Percentiles rank a stretch among this genome's conserved stretches.
phyloP scores from a whole-genome alignment of 2,113 vertebrate species.

The Amblyopsis rosae region DNA sequence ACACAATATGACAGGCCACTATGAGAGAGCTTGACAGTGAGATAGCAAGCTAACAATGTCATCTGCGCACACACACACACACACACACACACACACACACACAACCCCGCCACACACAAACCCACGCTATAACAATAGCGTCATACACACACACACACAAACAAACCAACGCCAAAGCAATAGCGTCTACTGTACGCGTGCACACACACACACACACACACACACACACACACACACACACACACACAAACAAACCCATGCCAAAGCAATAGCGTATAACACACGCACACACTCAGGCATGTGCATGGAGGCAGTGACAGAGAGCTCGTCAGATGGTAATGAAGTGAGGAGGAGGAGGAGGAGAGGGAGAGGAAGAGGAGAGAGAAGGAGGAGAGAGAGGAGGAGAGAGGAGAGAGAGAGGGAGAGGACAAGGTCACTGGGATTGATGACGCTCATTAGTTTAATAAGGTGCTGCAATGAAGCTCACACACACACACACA shows the following conservation, averaged over 20 bases:
- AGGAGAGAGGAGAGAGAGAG: conserved; percentile 58
- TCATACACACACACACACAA: not conserved
- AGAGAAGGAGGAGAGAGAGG: conserved; percentile 47
- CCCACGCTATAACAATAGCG: not conserved
- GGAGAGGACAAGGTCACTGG: conserved; percentile 70
- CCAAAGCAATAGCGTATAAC: too few relatives aligned
- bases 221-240: not conserved
- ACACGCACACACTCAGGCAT: conserved; percentile 14
- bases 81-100: not conserved
- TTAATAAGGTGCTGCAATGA: conserved; percentile 76
- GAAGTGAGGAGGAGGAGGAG: conserved; percentile 55
- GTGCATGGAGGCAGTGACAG: too few relatives aligned
- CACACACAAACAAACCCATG: too few relatives aligned
- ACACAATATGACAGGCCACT: conserved; percentile 51
- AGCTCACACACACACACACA: conserved; percentile 47
- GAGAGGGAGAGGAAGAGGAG: not conserved
- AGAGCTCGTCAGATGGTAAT: conserved; percentile 70
- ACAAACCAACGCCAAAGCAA: too few relatives aligned
- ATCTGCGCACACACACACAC: not conserved
- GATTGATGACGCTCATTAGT: conserved; percentile 77
- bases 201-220: not conserved
- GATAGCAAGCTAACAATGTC: conserved; percentile 56
- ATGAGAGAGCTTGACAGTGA: conserved; percentile 65
- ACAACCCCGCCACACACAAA: too few relatives aligned
- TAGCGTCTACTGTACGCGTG: too few relatives aligned